phyloP scores from a whole-genome alignment of 2,797 vertebrate genomes.

The Falco berigora region DNA sequence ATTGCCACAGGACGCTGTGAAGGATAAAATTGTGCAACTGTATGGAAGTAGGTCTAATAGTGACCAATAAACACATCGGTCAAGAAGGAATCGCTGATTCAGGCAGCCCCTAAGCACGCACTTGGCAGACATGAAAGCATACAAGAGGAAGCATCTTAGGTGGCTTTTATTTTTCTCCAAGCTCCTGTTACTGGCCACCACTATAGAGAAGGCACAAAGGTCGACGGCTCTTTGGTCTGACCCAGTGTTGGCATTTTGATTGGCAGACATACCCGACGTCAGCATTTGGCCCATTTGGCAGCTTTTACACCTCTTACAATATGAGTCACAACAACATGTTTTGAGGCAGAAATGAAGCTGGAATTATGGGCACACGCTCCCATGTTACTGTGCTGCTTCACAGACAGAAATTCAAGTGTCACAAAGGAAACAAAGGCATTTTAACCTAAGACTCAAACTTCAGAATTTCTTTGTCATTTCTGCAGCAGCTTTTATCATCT shows the following conservation, averaged over 20 bases:
- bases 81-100: not conserved
- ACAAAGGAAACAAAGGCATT: not conserved
- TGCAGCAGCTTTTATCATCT: not conserved
- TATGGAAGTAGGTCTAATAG: not conserved
- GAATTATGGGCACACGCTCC: not conserved
- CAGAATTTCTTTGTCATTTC: not conserved
- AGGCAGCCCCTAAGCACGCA: not conserved
- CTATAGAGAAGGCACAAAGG: not conserved
- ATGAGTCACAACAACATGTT: not conserved
- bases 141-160: not conserved
- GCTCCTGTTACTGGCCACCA: not conserved
- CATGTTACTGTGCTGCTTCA: not conserved
- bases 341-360: not conserved
- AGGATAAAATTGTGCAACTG: not conserved
- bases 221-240: not conserved
- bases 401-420: not conserved
- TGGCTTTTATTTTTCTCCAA: not conserved
- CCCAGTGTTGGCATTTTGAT: not conserved
- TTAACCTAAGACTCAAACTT: not conserved
- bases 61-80: not conserved
- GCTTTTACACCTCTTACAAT: not conserved
- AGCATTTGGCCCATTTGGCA: not conserved
- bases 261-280: fast-evolving
- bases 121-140: not conserved
- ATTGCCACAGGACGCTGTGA: not conserved